Evolutionary conservation across 1,140 invertebrate genomes (phyloP).

Genomic region (Tetramorium alpestre): DNA sequence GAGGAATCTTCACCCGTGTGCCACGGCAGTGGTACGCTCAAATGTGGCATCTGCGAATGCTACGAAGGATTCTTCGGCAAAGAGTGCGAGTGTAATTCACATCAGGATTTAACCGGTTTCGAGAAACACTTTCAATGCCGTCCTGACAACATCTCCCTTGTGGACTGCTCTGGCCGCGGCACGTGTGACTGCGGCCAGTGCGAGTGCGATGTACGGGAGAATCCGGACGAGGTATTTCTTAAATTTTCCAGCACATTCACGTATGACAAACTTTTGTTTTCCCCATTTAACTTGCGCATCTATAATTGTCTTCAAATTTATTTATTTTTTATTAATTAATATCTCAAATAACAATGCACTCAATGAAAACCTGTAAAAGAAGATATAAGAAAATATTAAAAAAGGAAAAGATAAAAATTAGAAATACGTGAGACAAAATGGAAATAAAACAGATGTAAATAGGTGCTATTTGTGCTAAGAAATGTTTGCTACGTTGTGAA

Average conservation of each 20-base stretch:
- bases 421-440: not conserved
- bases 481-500: not conserved
- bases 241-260: not conserved
- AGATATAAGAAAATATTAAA: not conserved
- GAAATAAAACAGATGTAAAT: not conserved
- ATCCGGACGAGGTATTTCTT: conserved; percentile 86
- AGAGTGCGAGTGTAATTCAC: conserved; percentile 93
- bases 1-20: conserved; percentile 87
- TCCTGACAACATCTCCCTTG: conserved; percentile 89
- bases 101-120: conserved; percentile 83
- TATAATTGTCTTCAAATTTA: not conserved
- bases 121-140: conserved; percentile 89
- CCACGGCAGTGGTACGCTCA: conserved; percentile 89
- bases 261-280: not conserved
- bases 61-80: conserved; percentile 92
- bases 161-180: conserved; percentile 92
- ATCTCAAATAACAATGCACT: not conserved
- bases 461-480: not conserved
- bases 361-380: not conserved
- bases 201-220: conserved; percentile 87
- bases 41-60: conserved; percentile 96
- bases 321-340: not conserved
- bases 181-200: conserved; percentile 94
- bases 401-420: not conserved
- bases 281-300: not conserved